Percentiles rank a stretch among this genome's conserved stretches.
Conservation (phyloP, 2,888 invertebrate species). For the Linyphia triangularis region DNA sequence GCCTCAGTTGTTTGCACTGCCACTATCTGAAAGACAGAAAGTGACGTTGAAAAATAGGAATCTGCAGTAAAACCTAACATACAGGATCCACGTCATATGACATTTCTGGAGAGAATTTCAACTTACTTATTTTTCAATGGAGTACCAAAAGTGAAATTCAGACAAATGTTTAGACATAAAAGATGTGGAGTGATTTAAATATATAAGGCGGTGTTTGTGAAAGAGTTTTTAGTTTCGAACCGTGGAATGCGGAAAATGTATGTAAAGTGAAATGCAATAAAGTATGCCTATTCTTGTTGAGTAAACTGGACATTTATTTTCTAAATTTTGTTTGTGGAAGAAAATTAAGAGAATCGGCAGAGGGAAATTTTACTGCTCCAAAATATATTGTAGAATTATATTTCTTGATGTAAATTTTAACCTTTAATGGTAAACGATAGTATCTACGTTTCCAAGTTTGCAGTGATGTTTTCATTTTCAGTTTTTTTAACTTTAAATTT, state of each 20-base stretch:
- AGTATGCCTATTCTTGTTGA: background rate
- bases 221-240: background rate
- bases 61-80: constrained; percentile 46
- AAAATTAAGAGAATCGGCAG: too few species aligned
- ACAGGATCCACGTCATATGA: constrained; percentile 21
- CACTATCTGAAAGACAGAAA: constrained; percentile 61
- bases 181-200: background rate
- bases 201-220: background rate
- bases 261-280: background rate
- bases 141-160: background rate
- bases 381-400: too few species aligned
- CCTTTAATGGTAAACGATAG: too few species aligned
- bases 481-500: too few species aligned
- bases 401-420: too few species aligned
- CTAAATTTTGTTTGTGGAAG: too few species aligned
- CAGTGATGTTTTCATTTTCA: too few species aligned
- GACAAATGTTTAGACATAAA: constrained; percentile 3
- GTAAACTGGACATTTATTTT: background rate
- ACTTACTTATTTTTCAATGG: constrained; percentile 6
- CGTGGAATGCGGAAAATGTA: background rate
- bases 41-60: constrained; percentile 70
- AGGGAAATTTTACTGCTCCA: too few species aligned
- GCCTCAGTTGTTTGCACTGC: constrained; percentile 62
- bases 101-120: constrained; percentile 31
- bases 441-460: too few species aligned